Conservation (phyloP, 2,888 invertebrate species). For the Leptinotarsa rubiginosa region DNA sequence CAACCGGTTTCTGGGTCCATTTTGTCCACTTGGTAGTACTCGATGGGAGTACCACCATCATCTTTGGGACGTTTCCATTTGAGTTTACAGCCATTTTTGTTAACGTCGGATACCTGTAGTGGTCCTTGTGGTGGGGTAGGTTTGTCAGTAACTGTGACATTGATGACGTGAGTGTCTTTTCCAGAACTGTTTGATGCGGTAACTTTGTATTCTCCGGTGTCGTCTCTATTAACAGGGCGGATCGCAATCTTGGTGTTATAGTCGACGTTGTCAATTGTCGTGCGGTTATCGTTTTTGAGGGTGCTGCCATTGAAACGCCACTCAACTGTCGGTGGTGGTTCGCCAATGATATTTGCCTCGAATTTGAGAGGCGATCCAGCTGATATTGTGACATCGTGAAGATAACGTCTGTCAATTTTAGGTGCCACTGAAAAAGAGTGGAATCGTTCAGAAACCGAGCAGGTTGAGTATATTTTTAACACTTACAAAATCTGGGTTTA, state of each 20-base stretch:
- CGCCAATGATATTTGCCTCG: slow-evolving; percentile 93
- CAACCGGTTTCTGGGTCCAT: slow-evolving; percentile 90
- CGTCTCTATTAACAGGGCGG: slow-evolving; percentile 82
- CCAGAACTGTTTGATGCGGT: slow-evolving; percentile 90
- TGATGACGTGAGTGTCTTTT: slow-evolving; percentile 84
- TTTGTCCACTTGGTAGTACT: slow-evolving; percentile 96
- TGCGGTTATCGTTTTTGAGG: slow-evolving; percentile 75
- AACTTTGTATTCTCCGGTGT: slow-evolving; percentile 89
- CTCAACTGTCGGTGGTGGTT: slow-evolving; percentile 93
- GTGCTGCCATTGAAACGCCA: slow-evolving; percentile 91
- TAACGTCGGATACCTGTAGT: slow-evolving; percentile 87
- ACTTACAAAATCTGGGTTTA: slow-evolving; percentile 83
- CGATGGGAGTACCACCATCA: slow-evolving; percentile 94
- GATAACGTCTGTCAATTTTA: slow-evolving; percentile 92
- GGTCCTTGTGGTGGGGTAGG: slow-evolving; percentile 91
- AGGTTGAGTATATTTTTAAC: slow-evolving; percentile 18
- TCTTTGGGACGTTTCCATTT: slow-evolving; percentile 96
- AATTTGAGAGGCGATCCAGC: slow-evolving; percentile 93
- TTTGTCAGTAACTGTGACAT: slow-evolving; percentile 88
- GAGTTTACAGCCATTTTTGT: slow-evolving; percentile 92
- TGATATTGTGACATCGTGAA: slow-evolving; percentile 90
- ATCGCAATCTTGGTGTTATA: slow-evolving; percentile 90
- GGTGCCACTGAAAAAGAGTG: slow-evolving; percentile 79
- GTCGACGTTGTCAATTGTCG: slow-evolving; percentile 85
- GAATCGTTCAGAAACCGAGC: neutral